phyloP scores from a whole-genome alignment of 2,888 invertebrate genomes.

The Drosophila aldrichi region DNA sequence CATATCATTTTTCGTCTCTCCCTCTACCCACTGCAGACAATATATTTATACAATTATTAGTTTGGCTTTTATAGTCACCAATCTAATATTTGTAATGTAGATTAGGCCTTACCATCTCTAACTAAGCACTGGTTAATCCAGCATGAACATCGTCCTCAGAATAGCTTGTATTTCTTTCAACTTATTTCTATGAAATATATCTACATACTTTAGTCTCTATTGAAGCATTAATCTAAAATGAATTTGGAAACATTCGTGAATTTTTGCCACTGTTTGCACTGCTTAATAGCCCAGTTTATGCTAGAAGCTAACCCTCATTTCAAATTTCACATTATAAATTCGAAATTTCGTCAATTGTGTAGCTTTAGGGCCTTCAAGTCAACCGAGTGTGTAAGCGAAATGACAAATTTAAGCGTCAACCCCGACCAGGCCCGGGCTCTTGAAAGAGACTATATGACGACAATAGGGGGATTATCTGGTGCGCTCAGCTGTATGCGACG shows the following conservation, averaged over 20 bases:
- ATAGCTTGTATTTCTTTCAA: too few species aligned
- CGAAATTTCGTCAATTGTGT: conserved; percentile 10
- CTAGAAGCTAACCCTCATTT: conserved; percentile 15
- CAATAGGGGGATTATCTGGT: conserved; percentile 47
- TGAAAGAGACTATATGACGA: conserved; percentile 23
- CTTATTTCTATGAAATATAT: too few species aligned
- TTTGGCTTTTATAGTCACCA: too few species aligned
- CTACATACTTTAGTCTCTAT: background rate
- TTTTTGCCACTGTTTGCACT: conserved; percentile 2
- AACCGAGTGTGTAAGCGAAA: conserved; percentile 23
- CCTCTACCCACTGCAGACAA: too few species aligned
- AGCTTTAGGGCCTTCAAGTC: conserved; percentile 11
- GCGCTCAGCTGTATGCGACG: conserved; percentile 40
- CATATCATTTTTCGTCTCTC: too few species aligned
- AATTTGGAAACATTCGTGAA: conserved; percentile 6
- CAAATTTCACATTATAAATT: conserved; percentile 3
- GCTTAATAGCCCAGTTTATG: conserved; percentile 1
- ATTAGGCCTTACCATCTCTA: too few species aligned
- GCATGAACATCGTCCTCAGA: too few species aligned
- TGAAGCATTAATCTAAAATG: background rate
- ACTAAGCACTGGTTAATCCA: too few species aligned
- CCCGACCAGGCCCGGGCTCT: background rate
- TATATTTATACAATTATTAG: too few species aligned
- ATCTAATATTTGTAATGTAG: too few species aligned
- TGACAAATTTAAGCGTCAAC: conserved; percentile 33